Conservation (phyloP, 2,888 invertebrate species). For the Apodemia mormo region DNA sequence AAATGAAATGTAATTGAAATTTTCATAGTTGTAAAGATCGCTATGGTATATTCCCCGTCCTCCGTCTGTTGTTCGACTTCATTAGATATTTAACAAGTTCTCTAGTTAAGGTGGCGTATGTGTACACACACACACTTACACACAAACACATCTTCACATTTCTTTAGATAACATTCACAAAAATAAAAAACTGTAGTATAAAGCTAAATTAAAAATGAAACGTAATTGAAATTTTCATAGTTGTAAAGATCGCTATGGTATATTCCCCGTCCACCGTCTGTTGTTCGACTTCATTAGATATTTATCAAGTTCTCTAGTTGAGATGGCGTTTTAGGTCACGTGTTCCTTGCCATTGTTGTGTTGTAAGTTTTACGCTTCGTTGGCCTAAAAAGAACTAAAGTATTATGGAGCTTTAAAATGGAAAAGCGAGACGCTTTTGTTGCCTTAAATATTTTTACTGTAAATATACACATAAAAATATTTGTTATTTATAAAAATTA, state of each 20-base stretch:
- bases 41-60: neutral
- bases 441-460: neutral
- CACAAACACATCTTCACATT: no score
- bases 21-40: neutral
- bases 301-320: conserved; percentile 7
- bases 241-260: neutral
- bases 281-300: conserved; percentile 13
- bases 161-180: no score
- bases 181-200: no score
- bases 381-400: conserved; percentile 18
- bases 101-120: conserved; percentile 4
- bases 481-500: no score
- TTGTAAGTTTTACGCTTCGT: conserved; percentile 13
- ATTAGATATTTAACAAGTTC: conserved; percentile 6
- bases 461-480: conserved; percentile 2
- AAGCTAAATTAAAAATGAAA: no score
- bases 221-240: no score
- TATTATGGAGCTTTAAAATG: conserved; percentile 6
- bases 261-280: neutral
- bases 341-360: conserved; percentile 15
- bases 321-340: conserved; percentile 6
- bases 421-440: conserved; percentile 13
- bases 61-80: conserved; percentile 1
- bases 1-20: no score
- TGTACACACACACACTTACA: no score